Conservation (phyloP, 2,113 vertebrate species). For the Puntigrus tetrazona region DNA sequence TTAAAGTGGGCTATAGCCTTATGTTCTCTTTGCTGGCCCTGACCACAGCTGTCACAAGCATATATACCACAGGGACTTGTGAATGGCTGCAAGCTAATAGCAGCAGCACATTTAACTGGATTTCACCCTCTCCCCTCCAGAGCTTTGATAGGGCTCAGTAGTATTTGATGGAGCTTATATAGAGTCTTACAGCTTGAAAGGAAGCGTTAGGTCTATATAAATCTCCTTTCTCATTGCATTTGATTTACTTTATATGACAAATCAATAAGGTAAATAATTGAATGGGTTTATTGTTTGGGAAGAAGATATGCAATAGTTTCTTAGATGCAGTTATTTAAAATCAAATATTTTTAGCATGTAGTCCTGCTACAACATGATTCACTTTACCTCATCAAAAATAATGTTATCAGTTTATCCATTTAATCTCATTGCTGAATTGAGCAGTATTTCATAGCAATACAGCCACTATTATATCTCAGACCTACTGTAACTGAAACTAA, state of each 20-base stretch:
- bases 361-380: neutral
- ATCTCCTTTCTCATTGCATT: neutral
- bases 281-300: neutral
- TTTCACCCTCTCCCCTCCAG: conserved; percentile 33
- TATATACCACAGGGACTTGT: conserved; percentile 10
- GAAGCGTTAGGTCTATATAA: neutral
- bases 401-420: neutral
- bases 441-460: neutral
- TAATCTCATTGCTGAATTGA: conserved; percentile 6
- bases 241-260: conserved; percentile 8
- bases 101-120: conserved; percentile 21
- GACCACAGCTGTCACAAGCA: conserved; percentile 28
- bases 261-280: conserved; percentile 25
- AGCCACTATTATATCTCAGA: neutral
- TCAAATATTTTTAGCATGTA: neutral
- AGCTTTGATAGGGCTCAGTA: conserved; percentile 34
- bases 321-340: neutral
- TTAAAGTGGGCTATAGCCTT: conserved; percentile 13
- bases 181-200: neutral
- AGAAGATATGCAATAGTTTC: neutral
- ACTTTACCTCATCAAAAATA: neutral
- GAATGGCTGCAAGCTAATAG: conserved; percentile 35
- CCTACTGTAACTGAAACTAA: conserved; percentile 29
- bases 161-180: conserved; percentile 15
- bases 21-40: neutral